Evolutionary conservation across 2,113 vertebrate species (phyloP).

Genomic region (Meriones unguiculatus): DNA sequence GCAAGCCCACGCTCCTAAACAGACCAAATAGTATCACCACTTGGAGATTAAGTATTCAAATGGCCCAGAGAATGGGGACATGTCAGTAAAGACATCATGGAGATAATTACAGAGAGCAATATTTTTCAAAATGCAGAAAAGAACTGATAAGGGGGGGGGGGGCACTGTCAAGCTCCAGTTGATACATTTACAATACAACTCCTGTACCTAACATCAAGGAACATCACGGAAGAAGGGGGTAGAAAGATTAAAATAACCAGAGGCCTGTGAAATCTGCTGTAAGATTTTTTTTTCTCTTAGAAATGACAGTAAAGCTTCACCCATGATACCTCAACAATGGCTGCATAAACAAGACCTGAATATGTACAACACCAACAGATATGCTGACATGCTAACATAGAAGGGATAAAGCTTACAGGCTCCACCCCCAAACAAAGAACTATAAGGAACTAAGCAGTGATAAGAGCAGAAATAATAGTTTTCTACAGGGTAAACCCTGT

Average conservation of each 20-base stretch:
- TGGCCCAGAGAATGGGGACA: no score
- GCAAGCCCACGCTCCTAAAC: not conserved
- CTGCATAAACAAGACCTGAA: no score
- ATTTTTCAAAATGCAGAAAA: not conserved
- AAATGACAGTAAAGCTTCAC: not conserved
- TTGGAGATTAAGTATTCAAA: not conserved
- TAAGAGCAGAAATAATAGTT: not conserved
- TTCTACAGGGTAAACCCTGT: not conserved
- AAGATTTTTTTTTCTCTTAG: not conserved
- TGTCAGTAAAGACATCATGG: not conserved
- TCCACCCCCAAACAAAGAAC: not conserved
- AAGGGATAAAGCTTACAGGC: not conserved
- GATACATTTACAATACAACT: not conserved
- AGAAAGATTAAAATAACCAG: not conserved
- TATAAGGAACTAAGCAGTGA: not conserved
- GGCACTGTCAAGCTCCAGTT: not conserved
- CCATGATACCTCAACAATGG: not conserved
- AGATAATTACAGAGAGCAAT: not conserved
- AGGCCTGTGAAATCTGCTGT: not conserved
- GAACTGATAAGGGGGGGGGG: not conserved
- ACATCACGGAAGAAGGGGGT: not conserved
- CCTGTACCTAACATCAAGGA: not conserved
- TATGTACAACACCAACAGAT: not conserved
- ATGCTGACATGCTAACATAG: accelerated
- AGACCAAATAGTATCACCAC: not conserved